Evolutionary conservation across 2,797 vertebrate genomes (phyloP).

Genomic region (Artibeus jamaicensis): DNA sequence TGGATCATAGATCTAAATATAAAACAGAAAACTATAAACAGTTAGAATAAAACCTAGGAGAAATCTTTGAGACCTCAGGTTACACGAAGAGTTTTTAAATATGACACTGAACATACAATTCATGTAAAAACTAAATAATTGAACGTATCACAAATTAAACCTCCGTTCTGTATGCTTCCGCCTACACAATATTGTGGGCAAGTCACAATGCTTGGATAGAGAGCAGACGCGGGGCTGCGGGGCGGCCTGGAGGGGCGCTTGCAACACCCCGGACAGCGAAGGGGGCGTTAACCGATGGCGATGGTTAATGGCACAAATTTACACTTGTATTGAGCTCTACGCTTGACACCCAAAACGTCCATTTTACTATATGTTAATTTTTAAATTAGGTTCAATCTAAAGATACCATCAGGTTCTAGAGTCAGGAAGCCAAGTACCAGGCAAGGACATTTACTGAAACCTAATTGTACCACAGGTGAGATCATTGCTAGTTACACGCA

Average conservation of each 20-base stretch:
- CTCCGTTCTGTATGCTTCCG: neutral
- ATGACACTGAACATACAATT: neutral
- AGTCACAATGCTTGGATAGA: neutral
- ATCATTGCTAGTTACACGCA: neutral
- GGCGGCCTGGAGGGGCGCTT: neutral
- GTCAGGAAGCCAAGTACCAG: neutral
- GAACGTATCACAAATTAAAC: neutral
- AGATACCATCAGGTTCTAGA: neutral
- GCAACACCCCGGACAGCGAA: neutral
- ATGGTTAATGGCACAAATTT: neutral
- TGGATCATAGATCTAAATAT: neutral
- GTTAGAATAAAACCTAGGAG: constrained; percentile 31
- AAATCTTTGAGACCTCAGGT: neutral
- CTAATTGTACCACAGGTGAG: neutral
- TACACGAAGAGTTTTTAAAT: constrained; percentile 3
- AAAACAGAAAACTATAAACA: constrained; percentile 9
- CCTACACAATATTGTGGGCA: neutral
- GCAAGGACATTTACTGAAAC: neutral
- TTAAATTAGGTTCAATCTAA: constrained; percentile 16
- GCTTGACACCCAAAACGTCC: neutral
- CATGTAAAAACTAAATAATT: constrained; percentile 1
- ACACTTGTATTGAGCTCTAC: too few species aligned
- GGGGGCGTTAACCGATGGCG: neutral
- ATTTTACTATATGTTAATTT: neutral
- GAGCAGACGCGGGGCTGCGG: neutral